Evolutionary conservation across 2,113 vertebrate species (phyloP), one percentile per base, ranked within the genome.

Genomic region (Rhinichthys klamathensis): DNA sequence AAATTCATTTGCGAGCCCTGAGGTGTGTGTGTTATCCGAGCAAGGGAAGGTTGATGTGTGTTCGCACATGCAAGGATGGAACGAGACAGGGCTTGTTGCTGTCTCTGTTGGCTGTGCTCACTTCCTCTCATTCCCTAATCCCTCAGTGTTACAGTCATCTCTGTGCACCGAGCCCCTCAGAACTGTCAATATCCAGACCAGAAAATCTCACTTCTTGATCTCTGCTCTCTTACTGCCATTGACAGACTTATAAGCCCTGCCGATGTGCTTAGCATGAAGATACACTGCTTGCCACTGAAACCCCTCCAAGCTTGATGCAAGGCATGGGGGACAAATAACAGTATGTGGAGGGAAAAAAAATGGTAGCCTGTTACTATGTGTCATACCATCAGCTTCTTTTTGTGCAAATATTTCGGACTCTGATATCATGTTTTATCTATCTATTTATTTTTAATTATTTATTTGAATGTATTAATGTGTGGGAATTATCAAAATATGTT

Each of bases 141-240:
- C 84, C 75, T 79, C 75, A 60, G 84, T 60, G 77, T 72, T 18
- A 46, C 84, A 72, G 63, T 80, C 76, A 30, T 85, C 75, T 51
- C 21, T 4, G 63, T 70, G 61, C 61, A 7, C 27, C 9, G 15
- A 69, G 51, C 75, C 61, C 76, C n/a, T 79, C 49, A 61, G n/a
- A 85, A 69, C 76, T 72, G 51, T 80, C 81, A 72, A 85, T 80
- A 85, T 85, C 75, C 61, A 84, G 73, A 63, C 60, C 80, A 81
- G 80, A 69, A 81, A 69, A 84, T 84, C 73, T 84, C 44, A 25
- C 83, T 78, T 63, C 61, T 65, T 78, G 73, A 69, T 69, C 83
- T 84, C 74, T 76, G 72, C 72, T 65, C 18, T 63, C 73, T 38
- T 74, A 30, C 51, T 12, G 32, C 30, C 72, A 46, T 46, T 65